Base-by-base conservation (phyloP, 2,888 invertebrate genomes). In the Amaurobius ferox region DNA sequence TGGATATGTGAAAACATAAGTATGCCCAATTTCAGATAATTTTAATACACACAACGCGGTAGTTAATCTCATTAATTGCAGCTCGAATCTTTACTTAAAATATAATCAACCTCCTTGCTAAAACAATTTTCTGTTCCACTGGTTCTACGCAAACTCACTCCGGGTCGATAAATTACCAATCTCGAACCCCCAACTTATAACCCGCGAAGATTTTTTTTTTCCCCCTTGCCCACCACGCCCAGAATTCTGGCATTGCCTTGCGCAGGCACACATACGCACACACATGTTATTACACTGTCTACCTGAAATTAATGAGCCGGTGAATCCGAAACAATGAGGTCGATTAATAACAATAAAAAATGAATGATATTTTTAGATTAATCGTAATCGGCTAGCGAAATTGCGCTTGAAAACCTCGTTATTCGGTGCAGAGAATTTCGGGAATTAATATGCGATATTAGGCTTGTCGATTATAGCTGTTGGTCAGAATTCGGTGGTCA, bases 311-410 rank as follows among this genome's bases (percentile, higher is more conserved):
- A 55, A 55, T 55, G 55, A 55, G 23, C 55, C 55, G 23, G 55
- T 55, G 55, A 55, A 23, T 23, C 55, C 23, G 23, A 55, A 55
- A 55, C 55, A 55, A 55, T 55, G 55, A 55, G 55, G 55, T 11
- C 19, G 55, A 55, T 55, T 55, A 55, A 55, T 55, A 55, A 23
- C 23, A 55, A 55, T 55, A 55, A 78, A 77, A 55, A 77, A 76
- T 76, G 74, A 83, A 48, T 76, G 76, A 77, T 77, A 77, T 71
- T 77, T 66, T 30, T 55, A 76, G 77, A 83, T 83, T 83, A 83
- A 83, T 83, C 83, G 83, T 83, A 83, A 83, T 83, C 83, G 83
- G 68, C 71, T 77, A 44, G 83, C 77, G 77, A 83, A 80, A 83
- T 83, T 83, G 83, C 76, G 28, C 76, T 64, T 44, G 77, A 76